Base-by-base conservation (phyloP, 1,140 invertebrate genomes). In the Pseudomyrmex flavicornis region DNA sequence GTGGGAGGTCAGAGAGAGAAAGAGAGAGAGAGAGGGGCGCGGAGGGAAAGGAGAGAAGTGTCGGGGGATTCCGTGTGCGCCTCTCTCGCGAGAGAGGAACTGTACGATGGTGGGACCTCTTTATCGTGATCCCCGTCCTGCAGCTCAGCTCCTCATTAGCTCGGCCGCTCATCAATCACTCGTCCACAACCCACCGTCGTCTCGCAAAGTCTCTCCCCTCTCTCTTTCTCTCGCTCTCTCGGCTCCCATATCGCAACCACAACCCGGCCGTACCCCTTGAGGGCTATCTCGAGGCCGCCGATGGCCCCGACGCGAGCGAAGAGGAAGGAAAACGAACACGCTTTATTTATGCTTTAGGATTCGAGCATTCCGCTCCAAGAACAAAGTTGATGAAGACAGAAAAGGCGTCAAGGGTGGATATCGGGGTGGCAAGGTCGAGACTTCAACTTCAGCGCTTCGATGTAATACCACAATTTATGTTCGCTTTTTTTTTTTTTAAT, bases 121-220 rank as follows among this genome's bases (percentile, higher is more conserved):
- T 94, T 94, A 94, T 94, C 93, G 91, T 90, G 93, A 94, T 94
- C 91, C 88, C 91, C 91, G 91, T 93, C 91, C 91, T 92, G 93
- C 91, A 88, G 92, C 91, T 92, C 93, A 91, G 92, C 92, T 94
- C 93, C 93, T 94, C 93, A 94, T 94, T 94, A 94, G 93, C 91
- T 90, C 88, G 92, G 82, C 91, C 85, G 90, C 91, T 94, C 93
- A 94, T 94, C 93, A 94, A 94, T 94, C 93, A 94, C 93, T 93
- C 92, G 92, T 93, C 92, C 88, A 91, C 91, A 84, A 92, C 91
- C 74, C 91, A 92, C 91, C 92, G 87, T 90, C 92, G 88, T 92
- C 90, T 91, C 90, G 90, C 88, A 85, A 86, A 89, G 88, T 89
- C 87, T 89, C 87, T 79, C 62, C 12, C 74, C 74, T 77, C 62